Base-by-base conservation (phyloP, 2,113 vertebrate species). In the Acanthisitta chloris region DNA sequence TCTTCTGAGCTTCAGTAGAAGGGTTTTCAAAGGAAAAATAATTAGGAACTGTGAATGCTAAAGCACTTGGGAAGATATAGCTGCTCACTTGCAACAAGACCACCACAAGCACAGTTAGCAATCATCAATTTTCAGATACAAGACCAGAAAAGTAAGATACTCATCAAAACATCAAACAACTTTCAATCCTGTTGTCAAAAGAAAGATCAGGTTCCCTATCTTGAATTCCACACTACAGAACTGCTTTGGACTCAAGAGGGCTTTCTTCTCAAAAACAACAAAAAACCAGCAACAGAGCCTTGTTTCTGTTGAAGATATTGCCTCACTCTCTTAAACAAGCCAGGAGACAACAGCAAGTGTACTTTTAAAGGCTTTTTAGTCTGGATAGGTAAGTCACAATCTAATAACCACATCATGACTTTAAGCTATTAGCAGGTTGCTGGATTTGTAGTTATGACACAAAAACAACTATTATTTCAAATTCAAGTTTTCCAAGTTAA, bases 1-100 rank as follows among this genome's bases (percentile, higher is more conserved):
- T 95, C 83, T 91, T 94, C 77, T 72, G 51, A 91, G 55, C 67
- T 92, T 83, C 62, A 78, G 34, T 11, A 92, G n/a, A 89, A 52
- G 31, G 48, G 76, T 38, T 77, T 87, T 76, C 86, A 81, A 85
- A 89, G 43, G 48, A 69, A 85, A 89, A 91, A 42, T 71, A 70
- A 90, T 83, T 90, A 81, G 29, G 71, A 77, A 81, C 31, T 81
- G n/a, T 51, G 66, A 93, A 73, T 42, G 58, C 58, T 88, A 58
- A 86, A 93, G 90, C 34, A 83, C 66, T 10, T 67, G 59, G 38
- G 58, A 84, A 81, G 64, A 85, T 33, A 83, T 0, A 83, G 31
- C 52, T 64, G 48, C 52, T 86, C 2, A 1, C 19, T 69, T 78
- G 55, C 42, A 85, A 80, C 21, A 71, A 84, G 62, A 91, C 16